Percentiles rank a stretch among this genome's conserved stretches.
These are phyloP conservation scores for Epistrophe eligans DNA, from an alignment of 2,888 invertebrate genomes.

Conservation along the genomic window DNA sequence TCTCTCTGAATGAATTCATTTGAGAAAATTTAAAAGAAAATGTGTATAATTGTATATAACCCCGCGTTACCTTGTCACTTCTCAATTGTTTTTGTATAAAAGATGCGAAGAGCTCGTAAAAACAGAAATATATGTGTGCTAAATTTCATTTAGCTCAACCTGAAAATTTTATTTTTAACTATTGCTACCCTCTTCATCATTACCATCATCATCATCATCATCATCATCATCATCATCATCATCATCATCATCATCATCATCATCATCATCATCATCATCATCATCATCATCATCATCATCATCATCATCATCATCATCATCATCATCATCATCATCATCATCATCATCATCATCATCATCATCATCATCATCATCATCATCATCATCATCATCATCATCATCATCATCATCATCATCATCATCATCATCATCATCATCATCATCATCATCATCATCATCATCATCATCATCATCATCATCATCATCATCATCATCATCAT, in stretches of 20 bases:
- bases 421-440: background rate
- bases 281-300: background rate
- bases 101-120: slow-evolving; percentile 37
- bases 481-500: background rate
- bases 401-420: background rate
- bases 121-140: slow-evolving; percentile 55
- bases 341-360: background rate
- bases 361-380: background rate
- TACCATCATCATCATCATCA: background rate
- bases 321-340: background rate
- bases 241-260: background rate
- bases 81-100: slow-evolving; percentile 3
- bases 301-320: background rate
- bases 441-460: background rate
- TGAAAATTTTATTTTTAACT: slow-evolving; percentile 70
- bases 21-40: background rate
- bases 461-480: background rate
- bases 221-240: background rate
- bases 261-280: background rate
- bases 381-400: background rate
- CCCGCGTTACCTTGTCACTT: slow-evolving; percentile 13
- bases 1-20: background rate
- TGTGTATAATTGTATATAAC: background rate
- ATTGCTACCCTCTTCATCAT: background rate
- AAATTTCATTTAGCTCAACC: slow-evolving; percentile 63